phyloP scores from a whole-genome alignment of 2,888 invertebrate species.

The Pollenia griseotomentosa region DNA sequence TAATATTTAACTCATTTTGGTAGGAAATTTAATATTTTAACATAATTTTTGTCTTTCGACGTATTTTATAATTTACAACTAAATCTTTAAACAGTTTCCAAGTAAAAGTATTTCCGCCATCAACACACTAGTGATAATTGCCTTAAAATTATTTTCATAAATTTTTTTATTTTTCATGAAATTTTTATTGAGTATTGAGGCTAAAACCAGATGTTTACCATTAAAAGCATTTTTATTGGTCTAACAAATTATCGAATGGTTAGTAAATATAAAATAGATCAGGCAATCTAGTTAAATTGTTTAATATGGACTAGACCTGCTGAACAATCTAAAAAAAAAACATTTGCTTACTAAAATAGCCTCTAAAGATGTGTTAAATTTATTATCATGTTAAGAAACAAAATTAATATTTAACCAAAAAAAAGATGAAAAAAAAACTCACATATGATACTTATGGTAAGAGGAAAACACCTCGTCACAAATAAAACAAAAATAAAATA shows the following conservation, averaged over 20 bases:
- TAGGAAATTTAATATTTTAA: slow-evolving; percentile 57
- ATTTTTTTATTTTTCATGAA: slow-evolving; percentile 20
- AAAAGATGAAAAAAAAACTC: not conserved
- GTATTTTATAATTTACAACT: slow-evolving; percentile 23
- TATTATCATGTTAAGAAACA: slow-evolving; percentile 30
- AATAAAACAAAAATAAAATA: slow-evolving; percentile 18
- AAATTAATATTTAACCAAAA: not conserved
- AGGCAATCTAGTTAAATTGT: slow-evolving; percentile 22
- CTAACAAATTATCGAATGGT: slow-evolving; percentile 62
- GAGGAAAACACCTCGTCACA: slow-evolving; percentile 12
- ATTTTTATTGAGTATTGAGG: slow-evolving; percentile 10
- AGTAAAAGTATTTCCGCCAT: slow-evolving; percentile 68
- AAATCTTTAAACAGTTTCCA: slow-evolving; percentile 56
- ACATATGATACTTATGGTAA: slow-evolving; percentile 14
- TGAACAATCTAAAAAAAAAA: slow-evolving; percentile 19
- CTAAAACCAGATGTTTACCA: slow-evolving; percentile 60
- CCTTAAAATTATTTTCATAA: slow-evolving; percentile 62
- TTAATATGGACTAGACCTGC: slow-evolving; percentile 38
- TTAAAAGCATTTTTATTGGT: not conserved
- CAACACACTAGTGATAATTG: slow-evolving; percentile 63
- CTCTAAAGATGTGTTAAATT: slow-evolving; percentile 54
- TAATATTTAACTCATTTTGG: slow-evolving; percentile 33
- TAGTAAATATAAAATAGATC: slow-evolving; percentile 52
- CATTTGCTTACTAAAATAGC: slow-evolving; percentile 38
- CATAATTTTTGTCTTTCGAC: slow-evolving; percentile 28